Conservation (phyloP, 2,888 invertebrate species). For the Catocala fraxini region DNA sequence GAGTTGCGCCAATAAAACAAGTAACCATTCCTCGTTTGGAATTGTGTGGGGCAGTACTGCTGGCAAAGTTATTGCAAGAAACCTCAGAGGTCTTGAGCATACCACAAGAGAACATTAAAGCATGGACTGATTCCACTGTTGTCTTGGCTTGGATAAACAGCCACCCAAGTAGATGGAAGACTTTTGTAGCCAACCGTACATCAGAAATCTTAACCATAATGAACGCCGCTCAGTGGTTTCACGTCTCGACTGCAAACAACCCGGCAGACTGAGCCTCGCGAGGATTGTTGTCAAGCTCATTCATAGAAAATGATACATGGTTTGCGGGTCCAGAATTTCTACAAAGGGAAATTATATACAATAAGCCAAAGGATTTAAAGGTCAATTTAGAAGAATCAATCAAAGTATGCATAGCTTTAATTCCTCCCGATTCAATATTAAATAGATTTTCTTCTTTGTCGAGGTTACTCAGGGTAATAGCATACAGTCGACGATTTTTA, state of each 20-base stretch:
- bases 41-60: background rate
- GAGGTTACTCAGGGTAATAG: constrained; percentile 7
- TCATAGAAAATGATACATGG: constrained; percentile 13
- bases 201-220: constrained; percentile 13
- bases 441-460: constrained; percentile 9
- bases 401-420: background rate
- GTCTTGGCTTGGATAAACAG: constrained; percentile 19
- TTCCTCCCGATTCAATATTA: constrained; percentile 6
- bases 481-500: constrained; percentile 9
- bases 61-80: constrained; percentile 13
- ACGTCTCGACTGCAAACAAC: constrained; percentile 21
- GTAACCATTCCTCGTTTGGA: no score
- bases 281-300: constrained; percentile 17
- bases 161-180: constrained; percentile 24
- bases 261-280: constrained; percentile 33
- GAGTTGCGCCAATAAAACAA: no score
- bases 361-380: constrained; percentile 3
- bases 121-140: constrained; percentile 25
- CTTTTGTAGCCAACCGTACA: constrained; percentile 22
- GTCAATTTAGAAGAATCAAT: constrained; percentile 11
- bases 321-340: constrained; percentile 19
- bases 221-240: constrained; percentile 19
- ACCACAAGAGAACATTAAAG: constrained; percentile 4
- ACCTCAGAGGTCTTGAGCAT: constrained; percentile 15
- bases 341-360: constrained; percentile 1